Conservation (phyloP, 2,113 vertebrate species). For the Pseudorasbora parva region DNA sequence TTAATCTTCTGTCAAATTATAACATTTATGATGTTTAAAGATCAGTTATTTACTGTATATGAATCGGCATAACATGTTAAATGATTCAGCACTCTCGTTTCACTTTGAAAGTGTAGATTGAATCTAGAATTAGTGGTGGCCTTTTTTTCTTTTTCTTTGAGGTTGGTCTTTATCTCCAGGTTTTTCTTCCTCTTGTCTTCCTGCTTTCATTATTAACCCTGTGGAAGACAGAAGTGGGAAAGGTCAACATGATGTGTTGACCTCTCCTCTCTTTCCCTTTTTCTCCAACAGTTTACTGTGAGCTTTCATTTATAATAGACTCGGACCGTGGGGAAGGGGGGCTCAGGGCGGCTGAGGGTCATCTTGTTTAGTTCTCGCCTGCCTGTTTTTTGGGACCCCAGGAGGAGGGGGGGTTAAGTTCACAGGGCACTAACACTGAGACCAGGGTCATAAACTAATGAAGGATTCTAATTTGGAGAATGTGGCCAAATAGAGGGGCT, state of each 20-base stretch:
- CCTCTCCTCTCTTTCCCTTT: conserved; percentile 72
- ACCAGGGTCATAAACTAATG: conserved; percentile 75
- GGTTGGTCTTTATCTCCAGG: conserved; percentile 11
- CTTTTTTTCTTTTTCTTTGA: not conserved
- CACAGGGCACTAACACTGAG: conserved; percentile 58
- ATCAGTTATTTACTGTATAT: not conserved
- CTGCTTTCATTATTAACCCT: conserved; percentile 61
- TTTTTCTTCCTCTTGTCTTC: conserved; percentile 2
- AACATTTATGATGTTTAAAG: not conserved
- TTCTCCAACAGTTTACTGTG: conserved; percentile 71
- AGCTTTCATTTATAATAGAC: conserved; percentile 70
- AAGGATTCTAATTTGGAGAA: conserved; percentile 79
- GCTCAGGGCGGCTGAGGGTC: conserved; percentile 59
- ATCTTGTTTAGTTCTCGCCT: conserved; percentile 69
- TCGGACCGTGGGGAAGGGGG: conserved; percentile 42
- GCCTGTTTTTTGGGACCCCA: conserved; percentile 55
- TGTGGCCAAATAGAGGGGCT: conserved; percentile 71
- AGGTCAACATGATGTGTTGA: conserved; percentile 79
- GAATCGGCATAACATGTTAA: not conserved
- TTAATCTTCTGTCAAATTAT: not conserved
- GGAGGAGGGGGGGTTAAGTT: conserved; percentile 37
- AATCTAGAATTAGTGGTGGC: not conserved
- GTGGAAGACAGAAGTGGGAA: conserved; percentile 64
- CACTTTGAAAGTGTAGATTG: not conserved
- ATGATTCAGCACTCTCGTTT: not conserved